Base-by-base conservation (phyloP, 1,140 invertebrate genomes). In the Drosophila baimaii region DNA sequence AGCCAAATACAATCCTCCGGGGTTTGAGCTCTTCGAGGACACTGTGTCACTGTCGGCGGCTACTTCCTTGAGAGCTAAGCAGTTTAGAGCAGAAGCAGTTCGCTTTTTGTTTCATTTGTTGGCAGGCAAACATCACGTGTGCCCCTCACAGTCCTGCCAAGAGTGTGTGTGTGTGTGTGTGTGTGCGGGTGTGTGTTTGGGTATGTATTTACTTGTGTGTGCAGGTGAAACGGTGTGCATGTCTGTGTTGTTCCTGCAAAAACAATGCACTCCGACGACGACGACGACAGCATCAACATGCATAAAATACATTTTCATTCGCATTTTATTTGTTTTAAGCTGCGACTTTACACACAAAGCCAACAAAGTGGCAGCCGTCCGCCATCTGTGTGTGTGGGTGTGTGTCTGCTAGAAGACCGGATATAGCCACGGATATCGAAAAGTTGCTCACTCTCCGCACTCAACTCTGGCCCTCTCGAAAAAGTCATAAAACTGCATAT, bases 311-410 rank as follows among this genome's bases (percentile, higher is more conserved):
- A 88, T 77, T 88, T 88, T 88, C 84, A 83, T 83, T 79, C 79
- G 68, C 84, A 86, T 88, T 86, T 89, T 89, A 82, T 89, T 86
- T 88, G 84, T 63, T 89, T 88, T 86, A 82, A 86, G 82, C 82
- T 86, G 83, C 79, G 75, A 86, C 57, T 86, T 86, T 88, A 77
- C 72, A 80, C 72, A 89, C 83, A 89, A 77, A 88, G 84, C 77
- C 83, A 88, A 88, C 84, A 88, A 83, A 89, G 74, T 77, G 74
- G 62, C 74, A 77, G 63, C 64, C 62, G 55, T 41, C 54, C 19
- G 63, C 33, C 64, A 46, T 57, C 44, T 58, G 57, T 69, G 61
- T 51, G n/a, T 59, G 37, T 57, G 37, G 56, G 66, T 70, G n/a
- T 59, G 37, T 57, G 37, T 61, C 59, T 70, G 62, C 44, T 31